phyloP scores from a whole-genome alignment of 64 coral and sea anemone species.

The Anthopleura sola region DNA sequence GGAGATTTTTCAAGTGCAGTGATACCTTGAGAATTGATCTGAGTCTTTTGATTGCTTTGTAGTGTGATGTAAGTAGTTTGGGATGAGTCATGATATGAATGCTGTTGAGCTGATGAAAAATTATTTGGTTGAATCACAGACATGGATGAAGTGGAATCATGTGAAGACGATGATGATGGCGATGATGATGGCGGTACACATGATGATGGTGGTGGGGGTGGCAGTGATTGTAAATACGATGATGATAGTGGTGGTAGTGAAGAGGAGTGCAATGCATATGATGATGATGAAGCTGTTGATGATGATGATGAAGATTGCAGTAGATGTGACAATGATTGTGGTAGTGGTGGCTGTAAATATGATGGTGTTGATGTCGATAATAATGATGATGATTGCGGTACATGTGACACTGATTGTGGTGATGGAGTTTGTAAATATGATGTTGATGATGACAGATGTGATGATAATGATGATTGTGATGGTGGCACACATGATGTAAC shows the following conservation, averaged over 20 bases:
- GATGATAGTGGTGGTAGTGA: background rate
- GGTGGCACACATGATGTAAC: background rate
- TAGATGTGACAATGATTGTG: background rate
- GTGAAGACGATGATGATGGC: background rate
- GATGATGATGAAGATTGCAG: background rate
- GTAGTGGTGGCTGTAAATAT: background rate
- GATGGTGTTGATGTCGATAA: background rate
- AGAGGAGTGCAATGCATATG: background rate
- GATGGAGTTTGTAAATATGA: background rate
- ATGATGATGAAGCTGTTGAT: background rate
- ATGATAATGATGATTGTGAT: background rate
- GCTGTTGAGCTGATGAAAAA: background rate
- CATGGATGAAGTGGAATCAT: background rate
- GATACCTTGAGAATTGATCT: background rate
- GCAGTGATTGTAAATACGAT: background rate
- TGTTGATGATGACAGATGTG: background rate
- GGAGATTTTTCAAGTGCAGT: background rate
- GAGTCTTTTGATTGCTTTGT: background rate
- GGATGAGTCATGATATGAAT: background rate
- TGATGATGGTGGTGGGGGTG: background rate
- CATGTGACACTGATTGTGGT: background rate
- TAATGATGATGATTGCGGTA: background rate
- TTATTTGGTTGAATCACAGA: background rate
- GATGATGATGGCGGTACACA: background rate
- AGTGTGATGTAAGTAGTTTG: background rate